Percentiles rank a stretch among this genome's conserved stretches.
Evolutionary conservation across 2,113 vertebrate genomes (phyloP).

Genomic region (Cryptotis parvus): DNA sequence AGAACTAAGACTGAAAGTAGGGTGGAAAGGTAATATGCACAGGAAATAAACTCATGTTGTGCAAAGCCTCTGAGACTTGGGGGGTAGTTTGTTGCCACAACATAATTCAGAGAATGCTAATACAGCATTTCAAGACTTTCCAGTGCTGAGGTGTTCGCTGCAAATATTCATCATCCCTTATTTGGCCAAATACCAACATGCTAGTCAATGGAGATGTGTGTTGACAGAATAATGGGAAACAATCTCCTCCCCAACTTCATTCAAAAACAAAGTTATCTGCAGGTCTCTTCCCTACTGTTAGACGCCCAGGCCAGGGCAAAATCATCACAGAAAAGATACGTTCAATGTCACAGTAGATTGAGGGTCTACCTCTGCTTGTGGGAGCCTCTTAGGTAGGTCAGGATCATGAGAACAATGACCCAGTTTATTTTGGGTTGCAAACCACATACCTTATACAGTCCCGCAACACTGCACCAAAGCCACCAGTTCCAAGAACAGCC

Average conservation of each 20-base stretch:
- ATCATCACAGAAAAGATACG: conserved; percentile 4
- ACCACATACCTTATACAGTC: neutral
- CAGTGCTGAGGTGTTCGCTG: neutral
- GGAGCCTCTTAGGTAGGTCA: neutral
- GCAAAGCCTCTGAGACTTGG: conserved; percentile 21
- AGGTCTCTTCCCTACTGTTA: neutral
- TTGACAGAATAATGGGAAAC: conserved; percentile 30
- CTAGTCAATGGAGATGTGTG: conserved; percentile 25
- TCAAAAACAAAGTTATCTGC: neutral
- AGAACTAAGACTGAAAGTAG: neutral
- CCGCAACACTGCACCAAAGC: neutral
- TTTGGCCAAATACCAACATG: neutral
- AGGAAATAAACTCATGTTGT: neutral
- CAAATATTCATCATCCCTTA: conserved; percentile 33
- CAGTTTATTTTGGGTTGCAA: conserved; percentile 28
- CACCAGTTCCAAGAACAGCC: conserved; percentile 13
- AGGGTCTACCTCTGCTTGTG: neutral
- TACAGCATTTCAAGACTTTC: conserved; percentile 27
- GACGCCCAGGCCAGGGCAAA: neutral
- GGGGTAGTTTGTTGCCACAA: neutral
- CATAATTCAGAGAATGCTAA: neutral
- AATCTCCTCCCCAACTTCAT: conserved; percentile 15
- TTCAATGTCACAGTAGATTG: neutral
- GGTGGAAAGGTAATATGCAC: neutral
- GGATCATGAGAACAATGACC: conserved; percentile 20